These are phyloP conservation scores for Perdita meconis DNA, from an alignment of 2,888 invertebrate species.

Conservation along the genomic window DNA sequence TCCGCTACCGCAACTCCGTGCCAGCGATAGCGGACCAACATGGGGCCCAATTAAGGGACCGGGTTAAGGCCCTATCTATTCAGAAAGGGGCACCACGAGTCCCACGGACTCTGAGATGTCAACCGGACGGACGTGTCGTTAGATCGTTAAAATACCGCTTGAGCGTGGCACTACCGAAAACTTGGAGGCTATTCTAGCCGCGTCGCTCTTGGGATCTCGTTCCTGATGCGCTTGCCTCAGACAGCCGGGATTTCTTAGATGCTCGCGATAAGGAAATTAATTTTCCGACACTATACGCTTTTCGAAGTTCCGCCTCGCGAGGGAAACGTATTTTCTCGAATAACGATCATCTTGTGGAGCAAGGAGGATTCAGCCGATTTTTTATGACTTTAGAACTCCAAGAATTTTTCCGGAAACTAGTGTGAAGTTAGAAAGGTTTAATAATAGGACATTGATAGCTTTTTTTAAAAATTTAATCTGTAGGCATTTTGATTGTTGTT, in stretches of 20 bases:
- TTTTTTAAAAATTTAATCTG: no score
- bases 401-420: no score
- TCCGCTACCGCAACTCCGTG: slow-evolving; percentile 70
- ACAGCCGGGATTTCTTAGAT: slow-evolving; percentile 32
- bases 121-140: slow-evolving; percentile 77
- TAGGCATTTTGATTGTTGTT: no score
- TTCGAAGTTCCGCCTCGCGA: background rate
- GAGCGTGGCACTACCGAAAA: slow-evolving; percentile 73
- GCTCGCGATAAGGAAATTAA: slow-evolving; percentile 61
- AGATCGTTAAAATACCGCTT: slow-evolving; percentile 82
- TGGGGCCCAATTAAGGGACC: slow-evolving; percentile 81
- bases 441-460: no score
- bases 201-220: slow-evolving; percentile 43
- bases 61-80: slow-evolving; percentile 71
- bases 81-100: slow-evolving; percentile 50
- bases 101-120: slow-evolving; percentile 76
- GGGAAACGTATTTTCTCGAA: background rate
- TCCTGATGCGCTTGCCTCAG: background rate
- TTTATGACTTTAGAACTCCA: background rate
- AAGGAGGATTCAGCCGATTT: background rate
- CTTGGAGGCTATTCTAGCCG: slow-evolving; percentile 35
- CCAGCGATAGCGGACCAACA: slow-evolving; percentile 80
- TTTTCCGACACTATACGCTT: slow-evolving; percentile 58
- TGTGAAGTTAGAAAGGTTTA: no score
- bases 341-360: background rate